Evolutionary conservation across 64 coral and sea anemone species (phyloP), one percentile per base, ranked within the genome.

Genomic region (Pachyseris speciosa): DNA sequence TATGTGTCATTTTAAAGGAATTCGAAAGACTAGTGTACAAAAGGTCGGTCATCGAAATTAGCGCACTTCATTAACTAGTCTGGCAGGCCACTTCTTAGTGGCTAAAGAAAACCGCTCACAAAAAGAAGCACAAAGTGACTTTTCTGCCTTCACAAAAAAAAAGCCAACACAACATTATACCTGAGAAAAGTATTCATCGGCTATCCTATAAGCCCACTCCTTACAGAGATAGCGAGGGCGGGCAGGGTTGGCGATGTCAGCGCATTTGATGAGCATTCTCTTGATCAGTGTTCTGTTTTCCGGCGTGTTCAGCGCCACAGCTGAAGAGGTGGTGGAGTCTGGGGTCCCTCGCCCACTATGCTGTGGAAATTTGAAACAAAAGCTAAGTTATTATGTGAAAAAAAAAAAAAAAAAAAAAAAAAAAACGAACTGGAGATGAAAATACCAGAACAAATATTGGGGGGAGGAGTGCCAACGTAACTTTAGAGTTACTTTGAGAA

Each of bases 181-280:
- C 97, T 99, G 97, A 80, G 93, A 93, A 74, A 99, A 99, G 58
- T 99, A 99, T 63, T 99, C 97, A 37, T 95, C 90, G 29, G 97
- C 94, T 95, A 99, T 99, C 64, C 97, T 99, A 47, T 90, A 83
- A 7, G 97, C 97, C 97, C 97, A 99, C 40, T 95, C 94, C 52
- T 93, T 92, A 80, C 97, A 99, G 6, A 99, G 73, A 67, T 95
- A 93, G 29, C 97, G 92, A 3, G 97, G 97, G 28, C 97, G 66
- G 36, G 97, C 97, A 1, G 97, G 97, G 37, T 99, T 99, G 15
- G 93, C 94, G 74, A 99, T 99, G 75, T 99, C 97, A 15, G 97
- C 97, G 90, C 97, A 99, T 69, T 99, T 99, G 12, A 99, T 99
- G 68, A 99, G 64, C 97, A 99, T 99, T 69, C 97, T 85, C 45